phyloP scores from a whole-genome alignment of 2,113 vertebrate species.

The Anguilla japonica region DNA sequence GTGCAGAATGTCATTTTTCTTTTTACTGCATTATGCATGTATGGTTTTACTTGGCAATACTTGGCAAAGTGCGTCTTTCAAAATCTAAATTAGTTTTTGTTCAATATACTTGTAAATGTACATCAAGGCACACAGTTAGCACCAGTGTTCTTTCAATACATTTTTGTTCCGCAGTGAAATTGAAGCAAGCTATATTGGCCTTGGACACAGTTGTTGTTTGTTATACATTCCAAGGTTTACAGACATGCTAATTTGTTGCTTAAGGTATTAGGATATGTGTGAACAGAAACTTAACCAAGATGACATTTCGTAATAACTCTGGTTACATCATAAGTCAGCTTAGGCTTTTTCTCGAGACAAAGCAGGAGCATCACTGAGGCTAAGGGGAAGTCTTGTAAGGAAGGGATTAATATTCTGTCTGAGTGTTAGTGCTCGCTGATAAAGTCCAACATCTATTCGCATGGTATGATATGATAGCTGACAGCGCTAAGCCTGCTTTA shows the following conservation, averaged over 20 bases:
- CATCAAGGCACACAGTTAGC: too few species aligned
- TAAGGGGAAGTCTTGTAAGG: neutral
- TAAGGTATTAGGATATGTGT: neutral
- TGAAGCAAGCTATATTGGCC: too few species aligned
- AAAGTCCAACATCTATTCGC: slow-evolving; percentile 53
- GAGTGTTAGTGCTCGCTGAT: slow-evolving; percentile 58
- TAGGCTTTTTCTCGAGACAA: neutral
- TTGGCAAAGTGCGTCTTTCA: too few species aligned
- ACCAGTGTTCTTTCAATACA: too few species aligned
- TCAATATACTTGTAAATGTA: too few species aligned
- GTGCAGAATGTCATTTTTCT: too few species aligned
- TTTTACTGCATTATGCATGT: too few species aligned
- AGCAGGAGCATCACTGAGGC: neutral
- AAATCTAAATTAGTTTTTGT: too few species aligned
- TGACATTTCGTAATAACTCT: neutral
- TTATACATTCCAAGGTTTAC: neutral
- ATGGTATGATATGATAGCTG: slow-evolving; percentile 58
- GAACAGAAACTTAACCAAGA: neutral
- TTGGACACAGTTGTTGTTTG: too few species aligned
- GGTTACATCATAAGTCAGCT: neutral
- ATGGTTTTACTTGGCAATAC: too few species aligned
- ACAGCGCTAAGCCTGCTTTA: slow-evolving; percentile 61
- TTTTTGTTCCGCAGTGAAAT: too few species aligned
- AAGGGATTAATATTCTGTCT: slow-evolving; percentile 57
- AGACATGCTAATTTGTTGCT: neutral